Evolutionary conservation across 2,113 vertebrate genomes (phyloP), one percentile per base, ranked within the genome.

Genomic region (Junco hyemalis): DNA sequence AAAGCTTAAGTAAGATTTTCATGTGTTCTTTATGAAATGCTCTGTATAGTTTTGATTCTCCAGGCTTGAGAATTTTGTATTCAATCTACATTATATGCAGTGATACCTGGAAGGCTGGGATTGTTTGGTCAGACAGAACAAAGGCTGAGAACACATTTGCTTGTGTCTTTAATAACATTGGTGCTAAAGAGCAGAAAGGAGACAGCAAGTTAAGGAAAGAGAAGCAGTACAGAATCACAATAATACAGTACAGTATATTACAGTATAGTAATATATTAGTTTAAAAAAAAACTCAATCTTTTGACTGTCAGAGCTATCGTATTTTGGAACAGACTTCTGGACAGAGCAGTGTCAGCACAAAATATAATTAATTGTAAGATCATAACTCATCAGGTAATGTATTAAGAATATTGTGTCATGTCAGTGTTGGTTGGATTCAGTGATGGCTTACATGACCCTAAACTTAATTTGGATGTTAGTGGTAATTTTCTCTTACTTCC

Each of bases 401-500:
- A 18, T 38, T 48, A 53, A 76, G 26, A 78, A 15, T 28, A 88
- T 22, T 12, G 12, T n/a, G 5, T 25, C 12, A n/a, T 66, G 28
- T 40, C 48, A 28, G 6, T 31, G 16, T 64, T 81, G 64, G 12
- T 59, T 82, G 54, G 42, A 88, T 42, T 88, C 64, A 38, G 20
- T 77, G 45, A 53, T 36, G 60, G 33, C 18, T 85, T 31, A 19
- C 26, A 40, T 70, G n/a, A 73, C 78, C 23, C 60, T 88, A 53
- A 90, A 71, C 20, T n/a, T 64, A 35, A 40, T 76, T 64, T 68
- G n/a, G 40, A 29, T 77, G 4, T 65, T 36, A 80, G 48, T 1
- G 2, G 26, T 93, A 33, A 78, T 79, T 89, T 86, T 88, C 47
- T 94, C 72, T 90, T 86, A 12, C 72, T 95, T 94, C 76, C 59